Conservation (phyloP, 1,140 invertebrate species). For the Platyscapa corneri region DNA sequence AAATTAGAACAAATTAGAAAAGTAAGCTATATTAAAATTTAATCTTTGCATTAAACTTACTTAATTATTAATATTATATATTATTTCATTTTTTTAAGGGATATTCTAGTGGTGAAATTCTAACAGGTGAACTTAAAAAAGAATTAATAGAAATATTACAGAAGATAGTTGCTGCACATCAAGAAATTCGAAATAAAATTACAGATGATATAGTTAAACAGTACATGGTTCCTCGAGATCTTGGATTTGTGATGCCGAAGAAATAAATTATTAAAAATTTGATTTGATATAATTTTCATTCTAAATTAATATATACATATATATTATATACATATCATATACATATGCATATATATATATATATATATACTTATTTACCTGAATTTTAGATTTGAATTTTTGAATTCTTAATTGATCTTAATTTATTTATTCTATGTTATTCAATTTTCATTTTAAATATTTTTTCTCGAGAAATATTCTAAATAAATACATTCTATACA, state of each 20-base stretch:
- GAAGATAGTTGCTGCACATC: slow-evolving; percentile 87
- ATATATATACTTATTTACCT: background rate
- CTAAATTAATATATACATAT: too few species aligned
- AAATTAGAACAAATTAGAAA: slow-evolving; percentile 87
- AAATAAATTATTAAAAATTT: slow-evolving; percentile 12
- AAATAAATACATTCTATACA: background rate
- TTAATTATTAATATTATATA: slow-evolving; percentile 8
- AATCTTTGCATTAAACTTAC: background rate
- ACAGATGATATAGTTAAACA: slow-evolving; percentile 90
- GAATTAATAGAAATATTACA: slow-evolving; percentile 86
- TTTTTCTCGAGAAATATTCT: background rate
- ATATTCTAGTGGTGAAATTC: slow-evolving; percentile 91
- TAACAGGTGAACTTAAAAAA: slow-evolving; percentile 97
- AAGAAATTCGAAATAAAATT: slow-evolving; percentile 85
- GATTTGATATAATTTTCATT: slow-evolving; percentile 18
- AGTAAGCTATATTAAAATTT: slow-evolving; percentile 71
- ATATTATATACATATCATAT: too few species aligned
- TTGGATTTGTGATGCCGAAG: slow-evolving; percentile 76
- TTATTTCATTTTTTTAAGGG: slow-evolving; percentile 75
- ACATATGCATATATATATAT: too few species aligned
- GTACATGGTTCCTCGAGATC: slow-evolving; percentile 89
- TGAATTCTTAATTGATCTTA: slow-evolving; percentile 19
- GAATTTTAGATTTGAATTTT: slow-evolving; percentile 18
- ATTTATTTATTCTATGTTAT: slow-evolving; percentile 8
- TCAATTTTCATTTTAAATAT: background rate